phyloP scores from a whole-genome alignment of 2,888 invertebrate species.

The Pristionchus arcanus region DNA sequence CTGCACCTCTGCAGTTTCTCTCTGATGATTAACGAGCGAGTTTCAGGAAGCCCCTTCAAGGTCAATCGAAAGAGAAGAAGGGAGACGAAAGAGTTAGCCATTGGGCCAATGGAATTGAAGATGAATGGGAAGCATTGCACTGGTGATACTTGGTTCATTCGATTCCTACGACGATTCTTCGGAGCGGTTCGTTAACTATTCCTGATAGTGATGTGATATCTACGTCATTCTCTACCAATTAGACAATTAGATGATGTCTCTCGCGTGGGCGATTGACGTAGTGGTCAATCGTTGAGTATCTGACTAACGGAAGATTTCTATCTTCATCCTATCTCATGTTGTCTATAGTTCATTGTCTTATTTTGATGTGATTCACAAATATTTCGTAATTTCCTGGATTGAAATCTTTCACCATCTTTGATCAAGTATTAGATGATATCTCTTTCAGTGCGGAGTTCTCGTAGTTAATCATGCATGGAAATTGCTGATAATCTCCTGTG shows the following conservation, averaged over 20 bases:
- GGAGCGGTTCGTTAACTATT: slow-evolving; percentile 17
- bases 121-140: slow-evolving; percentile 26
- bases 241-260: background rate
- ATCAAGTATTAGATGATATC: background rate
- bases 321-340: background rate
- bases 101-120: background rate
- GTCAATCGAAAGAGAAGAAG: background rate
- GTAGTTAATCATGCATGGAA: slow-evolving; percentile 52
- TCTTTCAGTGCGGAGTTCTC: slow-evolving; percentile 41
- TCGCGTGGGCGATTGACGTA: background rate
- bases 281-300: background rate
- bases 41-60: background rate
- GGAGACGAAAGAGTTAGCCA: slow-evolving; percentile 12
- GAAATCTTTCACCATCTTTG: background rate
- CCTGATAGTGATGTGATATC: background rate
- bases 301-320: background rate
- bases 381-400: background rate
- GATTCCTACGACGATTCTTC: slow-evolving; percentile 37
- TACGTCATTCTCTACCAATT: background rate
- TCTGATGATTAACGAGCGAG: background rate
- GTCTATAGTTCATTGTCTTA: background rate
- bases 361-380: slow-evolving; percentile 1
- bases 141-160: slow-evolving; percentile 38
- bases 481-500: slow-evolving; percentile 13
- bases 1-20: background rate